These are phyloP conservation scores for Spheniscus humboldti DNA, from an alignment of 2,797 vertebrate genomes.

Conservation along the genomic window DNA sequence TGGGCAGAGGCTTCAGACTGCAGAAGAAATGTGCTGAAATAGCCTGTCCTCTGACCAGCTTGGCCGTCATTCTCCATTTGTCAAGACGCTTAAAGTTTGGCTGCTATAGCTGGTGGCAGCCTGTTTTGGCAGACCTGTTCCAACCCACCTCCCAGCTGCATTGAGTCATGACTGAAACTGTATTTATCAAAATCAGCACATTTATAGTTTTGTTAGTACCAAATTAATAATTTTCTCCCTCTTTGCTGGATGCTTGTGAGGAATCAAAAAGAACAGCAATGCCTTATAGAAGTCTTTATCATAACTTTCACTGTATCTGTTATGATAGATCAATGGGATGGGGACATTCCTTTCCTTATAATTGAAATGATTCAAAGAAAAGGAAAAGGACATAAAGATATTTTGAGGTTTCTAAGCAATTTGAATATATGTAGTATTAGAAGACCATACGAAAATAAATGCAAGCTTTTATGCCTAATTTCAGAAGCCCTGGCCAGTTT, in stretches of 20 bases:
- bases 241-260: not conserved
- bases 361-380: not conserved
- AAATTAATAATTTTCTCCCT: not conserved
- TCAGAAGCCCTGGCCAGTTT: not conserved
- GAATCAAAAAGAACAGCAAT: not conserved
- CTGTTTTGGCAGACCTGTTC: not conserved
- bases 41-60: not conserved
- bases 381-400: not conserved
- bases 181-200: not conserved
- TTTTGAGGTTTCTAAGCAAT: not conserved
- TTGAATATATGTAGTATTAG: not conserved
- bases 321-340: not conserved
- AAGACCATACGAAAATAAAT: not conserved
- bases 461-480: not conserved
- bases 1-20: not conserved
- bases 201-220: not conserved
- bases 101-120: not conserved
- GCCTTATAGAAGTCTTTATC: not conserved
- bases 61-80: not conserved
- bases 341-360: not conserved
- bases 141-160: not conserved
- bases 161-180: not conserved
- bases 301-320: not conserved
- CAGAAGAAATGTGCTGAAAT: not conserved
- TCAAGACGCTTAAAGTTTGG: not conserved